Conservation (phyloP, 2,113 vertebrate genomes). For the Lagopus muta region DNA sequence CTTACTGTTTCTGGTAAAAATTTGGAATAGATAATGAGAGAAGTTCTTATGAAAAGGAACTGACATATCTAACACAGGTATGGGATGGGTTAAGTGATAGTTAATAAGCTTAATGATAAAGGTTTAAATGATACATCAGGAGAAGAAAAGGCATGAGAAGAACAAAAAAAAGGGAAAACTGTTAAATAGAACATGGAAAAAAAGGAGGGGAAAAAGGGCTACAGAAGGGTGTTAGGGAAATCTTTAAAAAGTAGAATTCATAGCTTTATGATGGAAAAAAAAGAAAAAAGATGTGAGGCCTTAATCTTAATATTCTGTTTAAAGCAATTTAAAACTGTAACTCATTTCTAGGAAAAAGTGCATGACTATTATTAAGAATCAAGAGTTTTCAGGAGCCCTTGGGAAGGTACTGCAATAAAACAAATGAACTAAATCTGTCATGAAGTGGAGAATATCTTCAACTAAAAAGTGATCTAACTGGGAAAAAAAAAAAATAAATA, state of each 20-base stretch:
- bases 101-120: neutral
- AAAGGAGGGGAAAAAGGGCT: neutral
- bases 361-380: neutral
- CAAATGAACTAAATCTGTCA: neutral
- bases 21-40: neutral
- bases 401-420: neutral
- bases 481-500: neutral
- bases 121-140: neutral
- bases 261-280: neutral
- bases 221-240: neutral
- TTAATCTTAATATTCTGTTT: neutral
- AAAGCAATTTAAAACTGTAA: neutral
- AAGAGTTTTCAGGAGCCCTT: neutral
- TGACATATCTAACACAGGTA: neutral
- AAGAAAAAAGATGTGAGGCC: fast-evolving
- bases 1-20: neutral
- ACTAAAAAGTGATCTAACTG: neutral
- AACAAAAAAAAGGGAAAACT: too few relatives aligned
- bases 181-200: neutral
- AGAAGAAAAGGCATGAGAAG: too few relatives aligned
- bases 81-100: neutral
- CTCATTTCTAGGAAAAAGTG: neutral
- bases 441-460: neutral
- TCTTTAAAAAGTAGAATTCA: neutral
- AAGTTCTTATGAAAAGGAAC: neutral